Percentiles rank a stretch among this genome's conserved stretches.
phyloP scores from a whole-genome alignment of 2,888 invertebrate genomes.

The Eudasyphora cyanicolor region DNA sequence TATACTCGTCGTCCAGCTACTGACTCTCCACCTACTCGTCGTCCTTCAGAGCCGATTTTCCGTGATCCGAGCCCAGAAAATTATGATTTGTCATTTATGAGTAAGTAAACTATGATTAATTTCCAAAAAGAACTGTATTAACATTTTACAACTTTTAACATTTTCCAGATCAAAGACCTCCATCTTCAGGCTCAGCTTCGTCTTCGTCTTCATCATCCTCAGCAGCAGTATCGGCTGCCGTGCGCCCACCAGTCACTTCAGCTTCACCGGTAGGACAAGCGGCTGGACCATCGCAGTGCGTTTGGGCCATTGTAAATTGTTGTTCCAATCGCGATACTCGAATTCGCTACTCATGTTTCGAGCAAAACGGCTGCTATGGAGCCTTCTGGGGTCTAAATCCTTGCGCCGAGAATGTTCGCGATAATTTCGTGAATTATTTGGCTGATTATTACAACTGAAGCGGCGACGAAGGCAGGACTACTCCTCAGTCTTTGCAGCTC shows the following conservation, averaged over 20 bases:
- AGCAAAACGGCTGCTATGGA: constrained; percentile 86
- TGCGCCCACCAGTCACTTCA: constrained; percentile 72
- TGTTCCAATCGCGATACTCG: constrained; percentile 82
- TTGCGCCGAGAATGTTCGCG: constrained; percentile 83
- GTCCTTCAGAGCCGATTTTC: constrained; percentile 49
- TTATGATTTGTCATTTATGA: constrained; percentile 57
- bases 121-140: background rate
- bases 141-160: background rate
- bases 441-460: constrained; percentile 56
- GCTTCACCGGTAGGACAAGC: constrained; percentile 66
- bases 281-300: constrained; percentile 82
- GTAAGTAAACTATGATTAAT: constrained; percentile 25
- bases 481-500: background rate
- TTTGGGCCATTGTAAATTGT: constrained; percentile 89
- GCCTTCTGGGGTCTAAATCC: constrained; percentile 88
- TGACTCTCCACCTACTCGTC: constrained; percentile 14
- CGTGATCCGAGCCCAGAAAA: constrained; percentile 59
- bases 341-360: constrained; percentile 84
- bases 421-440: constrained; percentile 65
- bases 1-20: too few species aligned
- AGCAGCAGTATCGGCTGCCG: background rate
- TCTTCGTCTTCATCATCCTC: constrained; percentile 36
- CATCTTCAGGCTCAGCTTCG: constrained; percentile 1
- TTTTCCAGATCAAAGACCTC: constrained; percentile 31
- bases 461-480: constrained; percentile 11